Conservation (phyloP, 2,888 invertebrate species). For the Pollenia griseotomentosa region DNA sequence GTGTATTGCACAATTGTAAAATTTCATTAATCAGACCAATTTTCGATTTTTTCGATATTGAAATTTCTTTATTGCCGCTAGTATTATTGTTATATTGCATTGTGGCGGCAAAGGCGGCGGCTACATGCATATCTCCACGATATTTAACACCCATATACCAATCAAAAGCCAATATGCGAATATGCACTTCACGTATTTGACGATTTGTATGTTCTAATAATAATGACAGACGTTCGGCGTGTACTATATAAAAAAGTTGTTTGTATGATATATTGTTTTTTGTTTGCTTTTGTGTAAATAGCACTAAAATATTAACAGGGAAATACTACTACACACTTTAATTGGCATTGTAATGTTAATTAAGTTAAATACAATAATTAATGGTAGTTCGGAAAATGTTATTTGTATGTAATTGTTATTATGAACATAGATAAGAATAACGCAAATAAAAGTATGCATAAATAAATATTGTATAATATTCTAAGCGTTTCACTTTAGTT, state of each 20-base stretch:
- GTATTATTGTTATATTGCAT: background rate
- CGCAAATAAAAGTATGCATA: too few relatives aligned
- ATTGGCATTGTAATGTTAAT: conserved; percentile 33
- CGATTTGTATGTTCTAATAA: conserved; percentile 75
- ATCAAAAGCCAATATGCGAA: conserved; percentile 77
- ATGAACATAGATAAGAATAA: background rate
- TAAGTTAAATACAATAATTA: background rate
- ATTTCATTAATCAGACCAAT: conserved; percentile 69
- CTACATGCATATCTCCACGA: conserved; percentile 30
- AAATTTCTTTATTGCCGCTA: background rate
- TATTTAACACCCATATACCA: conserved; percentile 78
- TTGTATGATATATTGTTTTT: conserved; percentile 15
- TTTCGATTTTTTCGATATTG: conserved; percentile 16
- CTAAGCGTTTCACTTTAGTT: background rate
- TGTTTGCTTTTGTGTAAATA: background rate
- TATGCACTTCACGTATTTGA: conserved; percentile 77
- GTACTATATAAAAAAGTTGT: conserved; percentile 70
- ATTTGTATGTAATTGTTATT: conserved; percentile 1
- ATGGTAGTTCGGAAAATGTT: background rate
- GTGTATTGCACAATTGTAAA: conserved; percentile 56
- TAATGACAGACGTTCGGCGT: conserved; percentile 74
- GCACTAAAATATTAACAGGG: background rate
- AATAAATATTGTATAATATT: too few relatives aligned
- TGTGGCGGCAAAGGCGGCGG: background rate
- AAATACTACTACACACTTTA: background rate